Evolutionary conservation across 1,140 invertebrate species (phyloP), one percentile per base, ranked within the genome.

Genomic region (Babylonia areolata): DNA sequence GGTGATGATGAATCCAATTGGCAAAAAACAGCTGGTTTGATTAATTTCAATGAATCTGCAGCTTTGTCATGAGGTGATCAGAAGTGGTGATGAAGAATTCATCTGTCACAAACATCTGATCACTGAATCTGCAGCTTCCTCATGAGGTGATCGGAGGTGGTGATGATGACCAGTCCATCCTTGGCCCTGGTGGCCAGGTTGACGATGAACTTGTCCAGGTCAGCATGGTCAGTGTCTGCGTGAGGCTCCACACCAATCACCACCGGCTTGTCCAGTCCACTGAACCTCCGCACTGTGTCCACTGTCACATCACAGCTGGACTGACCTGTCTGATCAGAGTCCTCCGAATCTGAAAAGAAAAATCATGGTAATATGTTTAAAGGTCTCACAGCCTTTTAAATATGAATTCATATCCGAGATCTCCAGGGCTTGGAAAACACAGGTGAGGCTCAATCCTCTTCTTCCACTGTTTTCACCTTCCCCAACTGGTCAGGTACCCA

Each of bases 11-110:
- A n/a, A n/a, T n/a, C n/a, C n/a, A n/a, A n/a, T n/a, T n/a, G n/a
- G n/a, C n/a, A n/a, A n/a, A n/a, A n/a, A n/a, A n/a, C n/a, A n/a
- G n/a, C n/a, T n/a, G n/a, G n/a, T n/a, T n/a, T n/a, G n/a, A n/a
- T n/a, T n/a, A n/a, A n/a, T n/a, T n/a, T 40, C 54, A 71, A 33
- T 82, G 81, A 3, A 35, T 37, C 64, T 82, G 81, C 64, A 89
- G 79, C 71, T 87, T 90, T 20, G 85, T 89, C 87, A 79, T 87
- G 51, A 88, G 42, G 17, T 90, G 86, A 80, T 91, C 90, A 75
- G 88, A 90, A 28, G 91, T 89, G 37, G 91, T 91, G n/a, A 92
- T 90, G 33, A 92, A 92, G 15, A 92, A n/a, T n/a, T n/a, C n/a
- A n/a, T n/a, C n/a, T n/a, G n/a, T n/a, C n/a, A n/a, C n/a, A n/a